Evolutionary conservation across 2,888 invertebrate species (phyloP).

Genomic region (Sphaeridia pumilis): DNA sequence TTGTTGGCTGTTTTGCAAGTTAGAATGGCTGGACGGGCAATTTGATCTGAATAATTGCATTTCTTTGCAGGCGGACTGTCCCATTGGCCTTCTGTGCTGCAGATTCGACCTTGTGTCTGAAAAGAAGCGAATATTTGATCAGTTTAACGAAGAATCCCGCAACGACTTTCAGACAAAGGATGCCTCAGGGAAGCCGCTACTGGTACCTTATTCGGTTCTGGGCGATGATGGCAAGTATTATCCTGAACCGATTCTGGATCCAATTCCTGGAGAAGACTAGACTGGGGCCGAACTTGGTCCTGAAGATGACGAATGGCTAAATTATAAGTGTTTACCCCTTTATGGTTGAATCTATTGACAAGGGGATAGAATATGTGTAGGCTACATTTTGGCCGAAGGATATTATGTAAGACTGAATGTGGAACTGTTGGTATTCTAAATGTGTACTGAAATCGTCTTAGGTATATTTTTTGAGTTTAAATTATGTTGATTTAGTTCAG

Average conservation of each 20-base stretch:
- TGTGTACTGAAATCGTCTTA: no score
- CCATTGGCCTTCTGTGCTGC: conserved; percentile 24
- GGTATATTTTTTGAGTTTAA: no score
- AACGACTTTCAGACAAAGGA: neutral
- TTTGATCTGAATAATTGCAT: neutral
- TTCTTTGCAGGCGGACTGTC: conserved; percentile 23
- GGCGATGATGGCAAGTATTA: conserved; percentile 4
- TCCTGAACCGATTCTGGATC: conserved; percentile 15
- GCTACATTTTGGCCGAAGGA: no score
- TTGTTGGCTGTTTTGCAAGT: no score
- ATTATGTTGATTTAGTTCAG: no score
- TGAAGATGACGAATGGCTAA: no score
- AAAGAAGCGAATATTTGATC: neutral
- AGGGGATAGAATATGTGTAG: no score
- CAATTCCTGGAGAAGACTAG: conserved; percentile 15
- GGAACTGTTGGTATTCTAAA: no score
- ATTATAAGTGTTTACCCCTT: no score
- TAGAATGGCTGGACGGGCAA: neutral
- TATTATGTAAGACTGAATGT: no score
- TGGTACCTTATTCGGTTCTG: neutral
- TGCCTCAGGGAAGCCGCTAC: neutral
- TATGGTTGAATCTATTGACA: no score
- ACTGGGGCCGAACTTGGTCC: no score
- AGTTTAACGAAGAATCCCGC: neutral
- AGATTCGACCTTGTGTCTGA: neutral